Base-by-base conservation (phyloP, 2,113 vertebrate genomes). In the Fukomys damarensis region DNA sequence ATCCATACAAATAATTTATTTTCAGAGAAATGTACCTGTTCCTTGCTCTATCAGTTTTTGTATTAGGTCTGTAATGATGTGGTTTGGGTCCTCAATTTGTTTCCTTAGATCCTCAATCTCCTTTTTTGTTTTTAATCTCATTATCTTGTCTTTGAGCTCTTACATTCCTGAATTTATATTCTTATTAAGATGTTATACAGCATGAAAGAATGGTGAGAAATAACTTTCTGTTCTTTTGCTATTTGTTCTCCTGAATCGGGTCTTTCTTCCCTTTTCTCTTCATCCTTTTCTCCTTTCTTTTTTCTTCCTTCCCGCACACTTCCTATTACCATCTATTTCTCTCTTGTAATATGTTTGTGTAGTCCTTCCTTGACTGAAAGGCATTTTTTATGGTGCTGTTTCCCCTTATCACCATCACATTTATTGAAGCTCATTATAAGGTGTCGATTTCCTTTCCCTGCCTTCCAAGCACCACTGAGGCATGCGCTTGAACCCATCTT, bases 141-240 rank as follows among this genome's bases (percentile, higher is more conserved):
- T 86, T 93, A 76, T 83, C 54, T 92, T 94, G 70, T 86, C 74
- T 95, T 96, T 94, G 52, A 87, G 86, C 24, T 13, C 63, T 76
- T 79, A 41, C n/a, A n/a, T 68, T 93, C 46, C 56, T 92, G 84
- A 91, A 87, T 93, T 94, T 95, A 74, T 94, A 76, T 63, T 91
- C 95, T 97, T 95, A 93, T 79, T 95, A 93, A 91, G 72, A 94
- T 94, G 76, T 65, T 70, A 7, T 30, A 70, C 26, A 92, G n/a
- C 12, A 35, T 5, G 32, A 87, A 61, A 96, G 17, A 43, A 74
- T 7, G 49, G 3, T 46, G 59, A 90, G 65, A 26, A 70, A 54
- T 76, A n/a, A 70, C 46, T n/a, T 76, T 86, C 59, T 72, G 11
- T 72, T 87, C 43, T 32, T 91, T 80, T 86, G 35, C 16, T 32